phyloP scores from a whole-genome alignment of 2,797 vertebrate genomes.

The Cichlasoma orientale region DNA sequence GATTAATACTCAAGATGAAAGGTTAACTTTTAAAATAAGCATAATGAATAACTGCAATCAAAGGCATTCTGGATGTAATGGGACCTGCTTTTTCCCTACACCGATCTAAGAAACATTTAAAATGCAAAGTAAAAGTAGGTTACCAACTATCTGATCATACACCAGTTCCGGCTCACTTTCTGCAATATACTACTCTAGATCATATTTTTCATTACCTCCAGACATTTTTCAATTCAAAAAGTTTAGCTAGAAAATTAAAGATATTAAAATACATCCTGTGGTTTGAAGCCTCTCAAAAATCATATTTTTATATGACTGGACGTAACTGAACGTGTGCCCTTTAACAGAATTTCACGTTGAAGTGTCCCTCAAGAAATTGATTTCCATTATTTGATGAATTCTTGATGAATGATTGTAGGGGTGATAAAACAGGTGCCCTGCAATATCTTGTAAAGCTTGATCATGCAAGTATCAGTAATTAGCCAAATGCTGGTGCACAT shows the following conservation, averaged over 20 bases:
- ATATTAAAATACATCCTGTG: not conserved
- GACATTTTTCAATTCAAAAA: not conserved
- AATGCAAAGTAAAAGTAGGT: slow-evolving; percentile 33
- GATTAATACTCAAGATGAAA: not conserved
- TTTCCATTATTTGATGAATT: not conserved
- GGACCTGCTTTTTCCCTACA: slow-evolving; percentile 9
- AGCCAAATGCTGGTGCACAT: not conserved
- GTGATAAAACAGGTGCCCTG: not conserved
- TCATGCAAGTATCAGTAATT: not conserved
- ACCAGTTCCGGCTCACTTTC: slow-evolving; percentile 1
- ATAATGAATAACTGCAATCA: slow-evolving; percentile 33
- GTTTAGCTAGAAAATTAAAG: slow-evolving; percentile 9
- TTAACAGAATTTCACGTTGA: not conserved
- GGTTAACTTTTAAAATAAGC: slow-evolving; percentile 8
- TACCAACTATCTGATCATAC: slow-evolving; percentile 27
- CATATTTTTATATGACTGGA: not conserved
- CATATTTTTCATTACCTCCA: not conserved
- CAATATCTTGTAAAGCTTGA: not conserved
- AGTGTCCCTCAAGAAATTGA: not conserved
- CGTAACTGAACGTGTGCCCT: not conserved
- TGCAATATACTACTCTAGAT: not conserved
- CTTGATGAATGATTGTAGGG: no score
- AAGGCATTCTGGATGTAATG: slow-evolving; percentile 7
- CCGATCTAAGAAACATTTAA: slow-evolving; percentile 21
- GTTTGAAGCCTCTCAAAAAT: not conserved